phyloP scores from a whole-genome alignment of 92 coral and sea anemone species.

The Virgularia gustaviana region DNA sequence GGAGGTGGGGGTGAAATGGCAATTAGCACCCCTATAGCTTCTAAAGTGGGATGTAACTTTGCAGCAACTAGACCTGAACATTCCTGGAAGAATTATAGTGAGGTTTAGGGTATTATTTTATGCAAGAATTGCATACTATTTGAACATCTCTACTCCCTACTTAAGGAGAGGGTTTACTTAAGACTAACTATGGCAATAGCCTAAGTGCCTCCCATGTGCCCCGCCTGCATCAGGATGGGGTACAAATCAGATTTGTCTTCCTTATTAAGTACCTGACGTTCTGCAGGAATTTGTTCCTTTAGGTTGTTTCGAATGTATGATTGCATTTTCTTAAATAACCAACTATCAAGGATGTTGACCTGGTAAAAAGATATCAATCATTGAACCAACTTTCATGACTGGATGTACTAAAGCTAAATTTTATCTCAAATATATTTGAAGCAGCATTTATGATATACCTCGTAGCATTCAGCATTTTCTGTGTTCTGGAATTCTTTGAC shows the following conservation, averaged over 20 bases:
- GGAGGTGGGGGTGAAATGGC: no score
- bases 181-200: no score
- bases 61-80: not conserved
- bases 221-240: no score
- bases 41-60: not conserved
- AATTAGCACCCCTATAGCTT: not conserved
- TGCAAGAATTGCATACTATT: no score
- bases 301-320: conserved; percentile 69
- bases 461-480: not conserved
- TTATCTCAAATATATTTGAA: not conserved
- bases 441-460: not conserved
- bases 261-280: conserved; percentile 68
- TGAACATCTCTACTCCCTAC: no score
- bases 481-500: not conserved
- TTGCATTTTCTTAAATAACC: conserved; percentile 69
- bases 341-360: conserved; percentile 89
- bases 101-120: no score
- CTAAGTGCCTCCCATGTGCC: no score
- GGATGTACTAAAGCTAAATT: not conserved
- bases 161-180: no score
- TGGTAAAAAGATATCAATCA: conserved; percentile 23
- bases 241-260: no score
- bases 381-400: not conserved
- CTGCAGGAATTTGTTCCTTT: conserved; percentile 56
- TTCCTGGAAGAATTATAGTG: not conserved